Conservation (phyloP, 2,113 vertebrate genomes). For the Benitochromis conjunctus region DNA sequence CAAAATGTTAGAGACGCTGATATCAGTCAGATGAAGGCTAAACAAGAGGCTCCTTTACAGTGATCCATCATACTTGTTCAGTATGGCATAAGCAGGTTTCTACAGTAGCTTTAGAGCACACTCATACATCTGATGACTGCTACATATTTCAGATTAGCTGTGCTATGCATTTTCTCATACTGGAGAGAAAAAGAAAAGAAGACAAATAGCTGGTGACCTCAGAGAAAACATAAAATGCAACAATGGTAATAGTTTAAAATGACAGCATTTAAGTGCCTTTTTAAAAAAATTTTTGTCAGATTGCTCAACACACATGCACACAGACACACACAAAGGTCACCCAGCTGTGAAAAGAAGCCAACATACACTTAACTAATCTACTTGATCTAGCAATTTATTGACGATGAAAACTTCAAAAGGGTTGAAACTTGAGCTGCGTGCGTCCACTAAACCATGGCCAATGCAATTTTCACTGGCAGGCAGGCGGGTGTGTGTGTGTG, state of each 20-base stretch:
- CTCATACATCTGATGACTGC: slow-evolving; percentile 6
- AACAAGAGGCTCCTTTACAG: background rate
- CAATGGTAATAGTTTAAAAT: background rate
- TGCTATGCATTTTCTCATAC: background rate
- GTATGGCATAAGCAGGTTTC: background rate
- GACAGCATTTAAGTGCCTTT: background rate
- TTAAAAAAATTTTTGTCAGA: background rate
- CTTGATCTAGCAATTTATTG: slow-evolving; percentile 73
- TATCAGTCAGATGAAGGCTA: background rate
- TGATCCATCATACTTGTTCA: slow-evolving; percentile 18
- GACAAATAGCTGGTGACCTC: background rate
- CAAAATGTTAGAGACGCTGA: background rate
- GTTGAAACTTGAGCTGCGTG: slow-evolving; percentile 59
- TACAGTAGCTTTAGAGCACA: background rate
- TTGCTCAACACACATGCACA: background rate
- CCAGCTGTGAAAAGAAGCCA: slow-evolving; percentile 66
- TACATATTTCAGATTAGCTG: background rate
- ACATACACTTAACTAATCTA: slow-evolving; percentile 74
- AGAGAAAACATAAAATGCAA: background rate
- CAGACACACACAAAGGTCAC: slow-evolving; percentile 3
- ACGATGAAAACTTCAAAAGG: slow-evolving; percentile 71
- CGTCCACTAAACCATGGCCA: slow-evolving; percentile 56
- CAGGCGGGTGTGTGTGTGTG: background rate
- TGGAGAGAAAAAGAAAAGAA: background rate
- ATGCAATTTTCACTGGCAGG: slow-evolving; percentile 58